Base-by-base conservation (phyloP, 2,888 invertebrate species). In the Dryocosmus kuriphilus region DNA sequence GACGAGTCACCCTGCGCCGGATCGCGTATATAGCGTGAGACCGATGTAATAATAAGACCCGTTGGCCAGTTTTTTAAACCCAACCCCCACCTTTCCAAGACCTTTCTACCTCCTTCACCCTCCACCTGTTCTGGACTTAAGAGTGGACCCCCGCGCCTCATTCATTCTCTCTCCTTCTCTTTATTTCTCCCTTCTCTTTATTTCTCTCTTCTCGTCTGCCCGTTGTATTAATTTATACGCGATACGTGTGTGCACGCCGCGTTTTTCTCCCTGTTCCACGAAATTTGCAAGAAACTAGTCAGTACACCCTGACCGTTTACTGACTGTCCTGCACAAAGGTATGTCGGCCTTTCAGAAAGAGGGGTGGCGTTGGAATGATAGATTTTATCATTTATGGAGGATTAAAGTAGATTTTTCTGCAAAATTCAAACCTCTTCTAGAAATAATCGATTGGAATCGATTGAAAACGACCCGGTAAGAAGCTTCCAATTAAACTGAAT, bases 241-340 rank as follows among this genome's bases (percentile, higher is more conserved):
- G 88, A 86, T 90, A 91, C 91, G 91, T 91, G 91, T 90, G 91
- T 89, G 91, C 91, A 91, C 89, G 91, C 89, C 84, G 84, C 86
- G 88, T 91, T 91, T 89, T 91, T 90, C 89, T 86, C 86, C 83
- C 88, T 88, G 88, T 91, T 91, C 91, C 89, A 89, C 91, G 91
- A 91, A 91, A 91, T 91, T 91, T 91, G 91, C 91, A 91, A 91
- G 91, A 91, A 90, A 91, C 91, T 91, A 91, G 91, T 91, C 90
- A 89, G 88, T 88, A 86, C 87, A 35, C 74, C 61, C 75, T 62
- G 46, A 35, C 71, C 77, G 73, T 38, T 74, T 75, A 61, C 77
- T 74, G 80, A 75, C 77, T 75, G 77, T 76, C 79, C 75, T 79
- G 16, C 46, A 8, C 32, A 30, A 51, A 41, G 46, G 46, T 30